Percentiles rank a stretch among this genome's conserved stretches.
phyloP scores from a whole-genome alignment of 2,888 invertebrate species.

The Pseudolycoriella hygida region DNA sequence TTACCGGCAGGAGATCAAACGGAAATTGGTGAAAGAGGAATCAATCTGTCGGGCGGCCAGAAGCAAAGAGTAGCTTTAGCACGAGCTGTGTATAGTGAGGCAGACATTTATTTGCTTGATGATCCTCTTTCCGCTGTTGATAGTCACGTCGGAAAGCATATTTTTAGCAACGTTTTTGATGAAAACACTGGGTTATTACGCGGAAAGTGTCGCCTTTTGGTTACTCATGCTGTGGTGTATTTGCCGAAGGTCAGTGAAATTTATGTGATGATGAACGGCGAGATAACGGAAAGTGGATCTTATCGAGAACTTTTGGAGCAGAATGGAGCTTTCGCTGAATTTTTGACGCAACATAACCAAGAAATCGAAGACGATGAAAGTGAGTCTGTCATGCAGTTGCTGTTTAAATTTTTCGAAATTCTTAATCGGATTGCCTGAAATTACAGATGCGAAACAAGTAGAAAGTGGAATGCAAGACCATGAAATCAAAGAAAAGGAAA shows the following conservation, averaged over 20 bases:
- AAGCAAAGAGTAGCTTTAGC: constrained; percentile 80
- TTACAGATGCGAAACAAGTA: constrained; percentile 47
- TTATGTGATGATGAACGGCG: constrained; percentile 72
- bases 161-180: constrained; percentile 80
- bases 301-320: constrained; percentile 42
- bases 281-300: constrained; percentile 74
- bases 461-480: constrained; percentile 39
- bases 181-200: constrained; percentile 51
- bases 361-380: constrained; percentile 38
- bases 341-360: constrained; percentile 60
- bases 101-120: constrained; percentile 83
- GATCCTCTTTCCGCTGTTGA: constrained; percentile 95
- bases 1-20: constrained; percentile 91
- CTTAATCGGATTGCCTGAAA: constrained; percentile 54
- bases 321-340: constrained; percentile 75
- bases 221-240: constrained; percentile 90
- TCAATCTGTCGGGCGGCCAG: constrained; percentile 39
- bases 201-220: constrained; percentile 71
- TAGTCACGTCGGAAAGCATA: constrained; percentile 93
- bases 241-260: constrained; percentile 81
- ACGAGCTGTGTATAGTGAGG: constrained; percentile 74
- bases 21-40: constrained; percentile 95
- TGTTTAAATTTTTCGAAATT: constrained; percentile 54
- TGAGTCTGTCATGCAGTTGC: too few species aligned
- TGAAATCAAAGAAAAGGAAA: constrained; percentile 33